Evolutionary conservation across 2,888 invertebrate species (phyloP).

Genomic region (Lamellibrachia columna): DNA sequence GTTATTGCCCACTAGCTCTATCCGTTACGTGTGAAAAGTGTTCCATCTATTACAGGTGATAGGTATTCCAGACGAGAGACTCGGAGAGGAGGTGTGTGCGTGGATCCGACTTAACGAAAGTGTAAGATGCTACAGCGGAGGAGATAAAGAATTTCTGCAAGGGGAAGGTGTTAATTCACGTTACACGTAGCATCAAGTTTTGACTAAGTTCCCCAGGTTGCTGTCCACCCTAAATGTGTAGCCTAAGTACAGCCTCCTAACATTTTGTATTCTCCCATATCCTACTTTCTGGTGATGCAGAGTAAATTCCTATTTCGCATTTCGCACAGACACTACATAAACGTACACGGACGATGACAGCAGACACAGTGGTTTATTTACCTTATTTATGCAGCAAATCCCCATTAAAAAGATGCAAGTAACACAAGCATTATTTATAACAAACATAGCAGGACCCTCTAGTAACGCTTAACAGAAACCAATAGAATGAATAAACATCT

Average conservation of each 20-base stretch:
- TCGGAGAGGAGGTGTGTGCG: conserved; percentile 76
- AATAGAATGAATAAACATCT: not conserved
- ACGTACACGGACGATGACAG: not conserved
- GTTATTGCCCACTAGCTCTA: too few relatives aligned
- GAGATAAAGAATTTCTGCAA: conserved; percentile 74
- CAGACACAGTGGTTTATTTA: not conserved
- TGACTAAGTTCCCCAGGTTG: not conserved
- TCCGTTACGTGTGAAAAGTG: not conserved
- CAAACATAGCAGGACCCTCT: not conserved
- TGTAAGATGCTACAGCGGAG: conserved; percentile 69
- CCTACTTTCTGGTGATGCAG: not conserved
- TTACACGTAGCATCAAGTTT: not conserved
- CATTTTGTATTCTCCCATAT: not conserved
- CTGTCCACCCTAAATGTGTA: not conserved
- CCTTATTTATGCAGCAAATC: not conserved
- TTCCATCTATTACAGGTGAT: conserved; percentile 50
- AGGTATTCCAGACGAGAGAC: conserved; percentile 78
- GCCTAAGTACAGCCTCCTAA: not conserved
- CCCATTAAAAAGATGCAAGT: not conserved
- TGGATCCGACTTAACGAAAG: conserved; percentile 71
- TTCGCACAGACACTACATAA: not conserved
- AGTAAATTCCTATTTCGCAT: not conserved
- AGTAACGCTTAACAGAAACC: not conserved
- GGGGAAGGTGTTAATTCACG: conserved; percentile 68
- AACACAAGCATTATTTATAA: not conserved